Conservation (phyloP, 1,140 invertebrate species). For the Heliothis subflexa region DNA sequence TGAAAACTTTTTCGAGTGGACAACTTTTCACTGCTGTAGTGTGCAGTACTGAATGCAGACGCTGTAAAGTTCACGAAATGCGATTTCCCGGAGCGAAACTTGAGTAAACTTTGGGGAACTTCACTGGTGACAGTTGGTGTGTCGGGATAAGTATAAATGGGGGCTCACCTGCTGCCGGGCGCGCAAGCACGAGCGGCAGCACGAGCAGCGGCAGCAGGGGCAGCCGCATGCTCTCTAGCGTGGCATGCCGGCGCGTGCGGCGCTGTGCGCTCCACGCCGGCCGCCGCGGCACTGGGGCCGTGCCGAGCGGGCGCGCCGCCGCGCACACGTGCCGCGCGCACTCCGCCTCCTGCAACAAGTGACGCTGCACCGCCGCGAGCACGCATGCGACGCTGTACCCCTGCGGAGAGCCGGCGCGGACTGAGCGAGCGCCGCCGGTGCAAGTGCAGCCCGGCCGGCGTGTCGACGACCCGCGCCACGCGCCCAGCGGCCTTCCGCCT, state of each 20-base stretch:
- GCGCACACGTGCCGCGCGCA: slow-evolving; percentile 57
- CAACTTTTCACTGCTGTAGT: not conserved
- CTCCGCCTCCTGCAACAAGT: slow-evolving; percentile 57
- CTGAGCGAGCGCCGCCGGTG: slow-evolving; percentile 63
- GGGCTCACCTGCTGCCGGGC: slow-evolving; percentile 78
- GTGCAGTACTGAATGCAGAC: not conserved
- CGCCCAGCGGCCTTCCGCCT: slow-evolving; percentile 52
- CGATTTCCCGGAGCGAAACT: slow-evolving; percentile 13
- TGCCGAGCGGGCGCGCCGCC: slow-evolving; percentile 39
- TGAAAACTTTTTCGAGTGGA: slow-evolving; percentile 26
- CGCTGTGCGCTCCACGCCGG: slow-evolving; percentile 68
- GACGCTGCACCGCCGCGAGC: slow-evolving; percentile 49
- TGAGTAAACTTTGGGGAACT: slow-evolving; percentile 4
- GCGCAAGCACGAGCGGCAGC: slow-evolving; percentile 80
- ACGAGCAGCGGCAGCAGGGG: slow-evolving; percentile 80
- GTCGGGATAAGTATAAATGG: not conserved
- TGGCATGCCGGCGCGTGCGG: slow-evolving; percentile 80
- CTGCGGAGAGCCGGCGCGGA: slow-evolving; percentile 73
- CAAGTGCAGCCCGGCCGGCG: slow-evolving; percentile 68
- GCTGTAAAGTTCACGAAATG: slow-evolving; percentile 24
- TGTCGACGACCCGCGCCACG: slow-evolving; percentile 64
- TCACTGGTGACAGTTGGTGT: slow-evolving; percentile 7
- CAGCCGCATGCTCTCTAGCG: slow-evolving; percentile 79
- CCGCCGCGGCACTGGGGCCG: slow-evolving; percentile 64
- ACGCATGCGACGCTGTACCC: slow-evolving; percentile 67